A percentile compares a stretch with the other conserved stretches of the same genome.
Evolutionary conservation across 2,888 invertebrate species (phyloP).

Genomic region (Lycocerus yunnanus): DNA sequence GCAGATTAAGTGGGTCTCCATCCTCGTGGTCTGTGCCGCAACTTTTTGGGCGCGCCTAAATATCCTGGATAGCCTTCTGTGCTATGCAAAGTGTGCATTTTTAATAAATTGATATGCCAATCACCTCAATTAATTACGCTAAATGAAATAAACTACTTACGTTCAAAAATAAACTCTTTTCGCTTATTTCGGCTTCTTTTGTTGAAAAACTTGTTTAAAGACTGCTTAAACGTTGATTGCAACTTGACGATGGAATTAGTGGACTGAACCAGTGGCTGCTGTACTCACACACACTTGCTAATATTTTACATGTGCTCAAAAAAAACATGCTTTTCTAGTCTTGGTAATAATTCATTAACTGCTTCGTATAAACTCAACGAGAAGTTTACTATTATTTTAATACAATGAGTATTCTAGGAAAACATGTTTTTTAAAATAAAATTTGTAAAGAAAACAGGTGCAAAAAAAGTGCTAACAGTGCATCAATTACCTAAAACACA

Average conservation of each 20-base stretch:
- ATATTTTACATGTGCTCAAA: conserved; percentile 14
- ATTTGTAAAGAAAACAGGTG: background rate
- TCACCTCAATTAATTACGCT: background rate
- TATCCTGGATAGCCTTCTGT: no score
- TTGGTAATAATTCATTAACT: background rate
- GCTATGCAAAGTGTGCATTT: background rate
- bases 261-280: conserved; percentile 13
- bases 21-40: no score
- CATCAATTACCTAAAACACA: background rate
- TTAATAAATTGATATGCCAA: background rate
- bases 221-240: conserved; percentile 10
- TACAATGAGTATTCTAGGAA: background rate
- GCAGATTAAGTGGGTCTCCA: no score
- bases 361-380: background rate
- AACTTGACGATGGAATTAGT: conserved; percentile 7
- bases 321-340: background rate
- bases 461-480: background rate
- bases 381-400: background rate
- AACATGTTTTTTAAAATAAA: background rate
- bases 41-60: no score
- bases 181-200: conserved; percentile 5
- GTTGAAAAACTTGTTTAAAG: conserved; percentile 10
- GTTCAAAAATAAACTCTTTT: background rate
- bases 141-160: conserved; percentile 10
- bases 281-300: conserved; percentile 25